phyloP scores from a whole-genome alignment of 2,888 invertebrate genomes.

The Autographa gamma region DNA sequence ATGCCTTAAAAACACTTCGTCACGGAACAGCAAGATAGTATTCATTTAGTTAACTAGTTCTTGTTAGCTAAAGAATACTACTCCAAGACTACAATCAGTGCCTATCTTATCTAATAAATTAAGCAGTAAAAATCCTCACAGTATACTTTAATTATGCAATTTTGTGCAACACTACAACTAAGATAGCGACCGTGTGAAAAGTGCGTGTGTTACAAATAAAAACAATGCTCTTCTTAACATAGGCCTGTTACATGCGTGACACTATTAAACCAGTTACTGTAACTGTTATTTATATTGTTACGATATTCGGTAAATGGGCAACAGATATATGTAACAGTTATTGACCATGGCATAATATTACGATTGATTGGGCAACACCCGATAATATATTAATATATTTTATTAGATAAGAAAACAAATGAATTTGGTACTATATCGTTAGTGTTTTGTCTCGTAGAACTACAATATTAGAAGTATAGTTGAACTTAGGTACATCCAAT shows the following conservation, averaged over 20 bases:
- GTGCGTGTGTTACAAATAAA: conserved; percentile 60
- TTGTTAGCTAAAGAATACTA: background rate
- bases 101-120: background rate
- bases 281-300: conserved; percentile 25
- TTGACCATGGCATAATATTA: conserved; percentile 3
- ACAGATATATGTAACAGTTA: conserved; percentile 22
- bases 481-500: conserved; percentile 16
- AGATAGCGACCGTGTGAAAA: conserved; percentile 69
- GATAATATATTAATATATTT: no score
- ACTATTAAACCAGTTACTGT: background rate
- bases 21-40: no score
- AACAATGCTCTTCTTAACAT: conserved; percentile 52
- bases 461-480: background rate
- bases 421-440: background rate
- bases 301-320: conserved; percentile 30
- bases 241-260: conserved; percentile 39
- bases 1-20: no score
- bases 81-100: background rate
- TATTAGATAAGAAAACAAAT: background rate
- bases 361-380: background rate
- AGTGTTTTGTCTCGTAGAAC: background rate
- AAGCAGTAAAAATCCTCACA: background rate
- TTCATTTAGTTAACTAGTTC: no score
- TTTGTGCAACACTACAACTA: conserved; percentile 58
- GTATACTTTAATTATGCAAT: conserved; percentile 47